Evolutionary conservation across 2,888 invertebrate species (phyloP).

Genomic region (Carpatolechia fugitivella): DNA sequence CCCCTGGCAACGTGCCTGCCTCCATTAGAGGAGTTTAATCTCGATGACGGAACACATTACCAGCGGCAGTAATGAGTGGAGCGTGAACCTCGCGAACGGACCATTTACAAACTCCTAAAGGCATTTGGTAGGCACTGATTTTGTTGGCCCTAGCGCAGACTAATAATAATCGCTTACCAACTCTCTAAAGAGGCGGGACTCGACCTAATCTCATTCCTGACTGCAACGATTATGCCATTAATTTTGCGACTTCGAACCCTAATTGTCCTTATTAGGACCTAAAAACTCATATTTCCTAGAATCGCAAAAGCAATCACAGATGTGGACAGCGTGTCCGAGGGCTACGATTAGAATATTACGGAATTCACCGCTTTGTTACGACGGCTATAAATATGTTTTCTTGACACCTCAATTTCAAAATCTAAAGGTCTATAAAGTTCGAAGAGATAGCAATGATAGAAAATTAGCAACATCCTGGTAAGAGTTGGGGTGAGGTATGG

Average conservation of each 20-base stretch:
- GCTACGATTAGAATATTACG: slow-evolving; percentile 55
- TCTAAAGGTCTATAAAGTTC: slow-evolving; percentile 69
- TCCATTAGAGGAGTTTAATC: slow-evolving; percentile 72
- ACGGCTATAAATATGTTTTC: slow-evolving; percentile 66
- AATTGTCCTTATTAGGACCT: slow-evolving; percentile 10
- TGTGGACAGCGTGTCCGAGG: slow-evolving; percentile 35
- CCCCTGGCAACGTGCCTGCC: slow-evolving; percentile 25
- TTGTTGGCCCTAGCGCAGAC: slow-evolving; percentile 30
- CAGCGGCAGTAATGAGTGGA: slow-evolving; percentile 61
- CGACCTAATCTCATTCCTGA: neutral
- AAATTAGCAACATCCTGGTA: slow-evolving; percentile 76
- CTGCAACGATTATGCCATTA: slow-evolving; percentile 5
- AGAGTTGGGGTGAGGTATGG: slow-evolving; percentile 72
- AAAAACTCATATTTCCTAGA: slow-evolving; percentile 8
- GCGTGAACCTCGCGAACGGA: slow-evolving; percentile 63
- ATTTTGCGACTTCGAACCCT: slow-evolving; percentile 5
- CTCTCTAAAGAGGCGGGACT: slow-evolving; percentile 10
- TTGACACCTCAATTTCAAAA: slow-evolving; percentile 74
- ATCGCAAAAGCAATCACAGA: slow-evolving; percentile 3
- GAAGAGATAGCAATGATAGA: slow-evolving; percentile 73
- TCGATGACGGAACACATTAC: slow-evolving; percentile 78
- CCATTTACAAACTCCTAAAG: slow-evolving; percentile 70
- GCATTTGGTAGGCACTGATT: slow-evolving; percentile 48
- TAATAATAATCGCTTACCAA: slow-evolving; percentile 33
- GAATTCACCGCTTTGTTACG: slow-evolving; percentile 39